Conservation (phyloP, 2,113 vertebrate species). For the Todiramphus saurophagus region DNA sequence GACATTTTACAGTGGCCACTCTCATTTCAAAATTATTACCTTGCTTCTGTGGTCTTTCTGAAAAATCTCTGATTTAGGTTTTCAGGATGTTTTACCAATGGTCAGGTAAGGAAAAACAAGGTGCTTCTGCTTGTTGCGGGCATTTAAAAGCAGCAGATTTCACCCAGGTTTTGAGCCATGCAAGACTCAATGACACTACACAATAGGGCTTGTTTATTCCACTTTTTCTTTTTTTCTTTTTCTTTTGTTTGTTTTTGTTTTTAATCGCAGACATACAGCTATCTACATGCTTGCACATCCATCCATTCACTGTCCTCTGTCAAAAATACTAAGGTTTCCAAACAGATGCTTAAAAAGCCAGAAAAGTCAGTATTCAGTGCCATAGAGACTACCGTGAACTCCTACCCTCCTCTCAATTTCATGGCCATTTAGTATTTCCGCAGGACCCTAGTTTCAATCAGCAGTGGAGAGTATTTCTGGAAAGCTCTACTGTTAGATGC, state of each 20-base stretch:
- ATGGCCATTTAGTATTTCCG: not conserved
- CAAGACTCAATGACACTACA: not conserved
- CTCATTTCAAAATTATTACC: not conserved
- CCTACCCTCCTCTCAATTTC: not conserved
- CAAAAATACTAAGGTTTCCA: not conserved
- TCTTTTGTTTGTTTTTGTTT: not conserved
- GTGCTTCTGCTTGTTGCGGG: not conserved
- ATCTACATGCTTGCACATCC: not conserved
- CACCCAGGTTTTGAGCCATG: not conserved
- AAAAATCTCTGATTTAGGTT: not conserved
- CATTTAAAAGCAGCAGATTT: not conserved
- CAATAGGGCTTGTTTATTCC: not conserved
- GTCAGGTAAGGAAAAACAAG: not conserved
- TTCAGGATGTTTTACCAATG: not conserved
- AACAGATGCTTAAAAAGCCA: not conserved
- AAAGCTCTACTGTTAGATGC: not conserved
- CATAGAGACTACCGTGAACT: fast-evolving
- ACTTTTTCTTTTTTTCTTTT: not conserved
- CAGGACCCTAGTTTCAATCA: not conserved
- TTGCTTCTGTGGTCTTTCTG: not conserved
- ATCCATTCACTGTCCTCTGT: not conserved
- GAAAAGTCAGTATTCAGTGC: not conserved
- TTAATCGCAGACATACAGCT: not conserved
- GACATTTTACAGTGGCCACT: not conserved
- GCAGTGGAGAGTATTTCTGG: not conserved